Evolutionary conservation across 1,140 invertebrate genomes (phyloP).

Genomic region (Caerostris darwini): DNA sequence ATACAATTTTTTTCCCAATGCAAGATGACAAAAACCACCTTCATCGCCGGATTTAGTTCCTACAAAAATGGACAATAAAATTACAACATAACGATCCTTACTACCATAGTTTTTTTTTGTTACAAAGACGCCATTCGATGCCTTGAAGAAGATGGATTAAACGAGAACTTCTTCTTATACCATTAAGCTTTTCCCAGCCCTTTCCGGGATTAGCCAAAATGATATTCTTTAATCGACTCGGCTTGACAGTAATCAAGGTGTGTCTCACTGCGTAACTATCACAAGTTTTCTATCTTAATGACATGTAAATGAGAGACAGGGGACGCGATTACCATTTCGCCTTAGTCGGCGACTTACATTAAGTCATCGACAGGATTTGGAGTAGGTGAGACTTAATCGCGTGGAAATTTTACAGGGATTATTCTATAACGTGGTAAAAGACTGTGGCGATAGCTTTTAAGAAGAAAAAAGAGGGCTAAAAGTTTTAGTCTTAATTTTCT

Average conservation of each 20-base stretch:
- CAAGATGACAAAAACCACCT: neutral
- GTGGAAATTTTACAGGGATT: slow-evolving; percentile 60
- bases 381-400: slow-evolving; percentile 43
- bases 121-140: neutral
- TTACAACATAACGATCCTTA: neutral
- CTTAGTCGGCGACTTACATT: slow-evolving; percentile 52
- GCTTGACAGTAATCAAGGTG: slow-evolving; percentile 42
- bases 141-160: neutral
- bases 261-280: neutral
- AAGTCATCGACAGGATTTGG: slow-evolving; percentile 38
- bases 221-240: slow-evolving; percentile 62
- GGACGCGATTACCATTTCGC: slow-evolving; percentile 46
- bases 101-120: neutral
- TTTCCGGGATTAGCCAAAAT: slow-evolving; percentile 64
- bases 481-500: neutral
- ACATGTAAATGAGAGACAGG: slow-evolving; percentile 68
- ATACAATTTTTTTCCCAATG: neutral
- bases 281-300: slow-evolving; percentile 57
- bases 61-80: neutral
- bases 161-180: slow-evolving; percentile 10
- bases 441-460: neutral
- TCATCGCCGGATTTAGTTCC: neutral
- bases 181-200: neutral
- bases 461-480: neutral
- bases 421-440: slow-evolving; percentile 15